A percentile compares a stretch with the other conserved stretches of the same genome.
Conservation (phyloP, 2,888 invertebrate species). For the Andrena hattorfiana region DNA sequence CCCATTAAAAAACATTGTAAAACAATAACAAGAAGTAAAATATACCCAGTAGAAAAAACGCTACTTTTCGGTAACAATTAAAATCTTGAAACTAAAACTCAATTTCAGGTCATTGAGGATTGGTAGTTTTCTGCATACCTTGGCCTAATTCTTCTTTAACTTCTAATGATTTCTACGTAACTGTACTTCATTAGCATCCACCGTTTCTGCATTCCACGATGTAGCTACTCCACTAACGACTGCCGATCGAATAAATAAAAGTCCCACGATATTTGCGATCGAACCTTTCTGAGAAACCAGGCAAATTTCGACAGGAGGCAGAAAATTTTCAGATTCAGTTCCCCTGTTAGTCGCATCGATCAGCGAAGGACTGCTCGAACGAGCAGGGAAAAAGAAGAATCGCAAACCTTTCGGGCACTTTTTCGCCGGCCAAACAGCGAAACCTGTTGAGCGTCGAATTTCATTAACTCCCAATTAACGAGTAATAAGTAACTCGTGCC, state of each 20-base stretch:
- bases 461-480: slow-evolving; percentile 62
- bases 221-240: slow-evolving; percentile 24
- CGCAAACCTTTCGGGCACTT: slow-evolving; percentile 48
- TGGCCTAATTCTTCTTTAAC: no score
- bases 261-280: slow-evolving; percentile 47
- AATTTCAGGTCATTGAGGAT: no score
- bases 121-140: no score
- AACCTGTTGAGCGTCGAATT: slow-evolving; percentile 60
- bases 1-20: no score
- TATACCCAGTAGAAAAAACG: no score
- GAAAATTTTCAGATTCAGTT: slow-evolving; percentile 19
- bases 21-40: no score
- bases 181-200: no score
- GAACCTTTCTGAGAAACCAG: slow-evolving; percentile 5
- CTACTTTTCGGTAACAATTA: no score
- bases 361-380: slow-evolving; percentile 15
- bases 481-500: slow-evolving; percentile 62
- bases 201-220: slow-evolving; percentile 11
- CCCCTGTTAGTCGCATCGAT: slow-evolving; percentile 41
- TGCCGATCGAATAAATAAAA: slow-evolving; percentile 34
- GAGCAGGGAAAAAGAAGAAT: slow-evolving; percentile 8
- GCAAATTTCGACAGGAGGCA: slow-evolving; percentile 1
- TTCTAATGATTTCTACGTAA: no score
- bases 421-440: slow-evolving; percentile 48
- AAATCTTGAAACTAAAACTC: no score